Conservation (phyloP, 2,888 invertebrate species). For the Mimas tiliae region DNA sequence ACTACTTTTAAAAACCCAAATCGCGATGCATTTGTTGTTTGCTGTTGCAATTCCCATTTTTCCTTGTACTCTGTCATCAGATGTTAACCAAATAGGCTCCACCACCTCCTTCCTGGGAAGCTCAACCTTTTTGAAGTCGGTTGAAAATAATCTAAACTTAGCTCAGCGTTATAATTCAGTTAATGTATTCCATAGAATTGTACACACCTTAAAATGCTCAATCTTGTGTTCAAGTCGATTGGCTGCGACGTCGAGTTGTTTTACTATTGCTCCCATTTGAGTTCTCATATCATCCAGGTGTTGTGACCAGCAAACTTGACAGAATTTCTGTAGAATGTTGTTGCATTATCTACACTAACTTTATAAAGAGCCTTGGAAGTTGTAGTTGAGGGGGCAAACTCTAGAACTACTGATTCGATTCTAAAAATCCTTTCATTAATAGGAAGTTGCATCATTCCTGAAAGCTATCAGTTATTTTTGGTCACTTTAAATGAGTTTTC, state of each 20-base stretch:
- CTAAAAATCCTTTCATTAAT: too few relatives aligned
- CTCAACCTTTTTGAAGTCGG: too few relatives aligned
- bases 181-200: conserved; percentile 16
- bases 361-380: neutral
- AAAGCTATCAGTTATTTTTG: too few relatives aligned
- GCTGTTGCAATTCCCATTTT: too few relatives aligned
- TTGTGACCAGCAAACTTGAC: conserved; percentile 85
- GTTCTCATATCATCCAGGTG: conserved; percentile 85
- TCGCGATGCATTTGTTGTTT: too few relatives aligned
- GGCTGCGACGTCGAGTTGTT: conserved; percentile 82
- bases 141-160: too few relatives aligned
- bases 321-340: conserved; percentile 78
- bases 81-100: too few relatives aligned
- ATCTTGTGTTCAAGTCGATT: conserved; percentile 81
- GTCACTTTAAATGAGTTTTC: too few relatives aligned
- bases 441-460: too few relatives aligned
- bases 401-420: too few relatives aligned
- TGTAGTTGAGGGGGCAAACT: neutral
- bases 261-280: conserved; percentile 81
- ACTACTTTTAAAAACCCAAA: neutral
- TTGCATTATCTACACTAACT: neutral
- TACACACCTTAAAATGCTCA: conserved; percentile 80
- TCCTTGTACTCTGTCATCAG: too few relatives aligned
- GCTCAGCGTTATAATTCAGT: neutral
- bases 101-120: too few relatives aligned